Evolutionary conservation across 2,888 invertebrate species (phyloP), one percentile per base, ranked within the genome.

Genomic region (Endotricha flammealis): DNA sequence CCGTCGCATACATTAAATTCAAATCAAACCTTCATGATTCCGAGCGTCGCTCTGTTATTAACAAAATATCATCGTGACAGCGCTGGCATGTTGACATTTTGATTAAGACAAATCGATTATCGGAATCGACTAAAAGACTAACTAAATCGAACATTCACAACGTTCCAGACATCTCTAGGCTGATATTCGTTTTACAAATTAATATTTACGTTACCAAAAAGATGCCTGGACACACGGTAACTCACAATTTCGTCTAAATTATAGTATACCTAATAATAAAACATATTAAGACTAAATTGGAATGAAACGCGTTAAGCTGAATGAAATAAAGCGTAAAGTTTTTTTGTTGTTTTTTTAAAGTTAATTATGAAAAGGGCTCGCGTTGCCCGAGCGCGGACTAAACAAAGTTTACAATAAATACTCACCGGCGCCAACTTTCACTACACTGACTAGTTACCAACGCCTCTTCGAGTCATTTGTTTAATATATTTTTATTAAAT

Each of bases 401-500:
- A 75, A 74, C 59, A 56, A 74, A 70, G 75, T 71, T 80, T 71
- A 82, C 85, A 83, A 82, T 83, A 80, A 81, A 81, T 73, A 73
- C 78, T 82, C 79, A 78, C 76, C 69, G 53, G 53, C 46, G 45
- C 46, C n/a, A 44, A 34, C 41, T 47, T 42, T 44, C 43, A 50
- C 50, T 59, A 58, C 65, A 53, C 51, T 52, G 60, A 64, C 64
- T 59, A 52, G 66, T 58, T 64, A 65, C 62, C 71, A 65, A 71
- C 74, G 68, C 64, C 78, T 77, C 78, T 77, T 68, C 77, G 75
- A 80, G 77, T 76, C 76, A 79, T 75, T 73, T 66, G 57, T 68
- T 77, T 77, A 79, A 77, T 82, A 79, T 79, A 77, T 80, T 81
- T 81, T 79, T 67, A 75, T 76, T 82, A 81, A 80, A 80, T 86